Percentiles rank a stretch among this genome's conserved stretches.
phyloP scores from a whole-genome alignment of 2,797 vertebrate species.

The Tragopan temminckii region DNA sequence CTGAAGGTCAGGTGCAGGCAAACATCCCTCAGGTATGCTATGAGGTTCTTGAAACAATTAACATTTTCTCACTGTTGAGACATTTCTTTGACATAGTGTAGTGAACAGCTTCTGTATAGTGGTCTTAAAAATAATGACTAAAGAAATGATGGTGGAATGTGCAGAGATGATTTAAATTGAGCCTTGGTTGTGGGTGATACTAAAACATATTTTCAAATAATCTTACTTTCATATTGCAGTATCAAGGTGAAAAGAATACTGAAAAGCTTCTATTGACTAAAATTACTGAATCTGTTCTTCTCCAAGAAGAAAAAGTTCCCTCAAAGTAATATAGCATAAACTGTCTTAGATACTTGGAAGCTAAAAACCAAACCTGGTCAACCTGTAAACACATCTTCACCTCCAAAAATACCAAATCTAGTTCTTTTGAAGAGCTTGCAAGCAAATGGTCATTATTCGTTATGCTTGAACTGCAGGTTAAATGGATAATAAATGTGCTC shows the following conservation, averaged over 20 bases:
- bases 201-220: neutral
- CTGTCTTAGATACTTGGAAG: neutral
- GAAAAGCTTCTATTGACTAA: neutral
- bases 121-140: neutral
- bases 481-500: neutral
- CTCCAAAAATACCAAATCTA: neutral
- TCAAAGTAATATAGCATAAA: neutral
- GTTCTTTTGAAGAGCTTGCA: constrained; percentile 16
- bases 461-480: neutral
- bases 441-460: neutral
- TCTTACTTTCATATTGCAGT: neutral
- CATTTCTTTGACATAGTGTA: neutral
- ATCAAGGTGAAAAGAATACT: neutral
- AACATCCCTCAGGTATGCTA: neutral
- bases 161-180: neutral
- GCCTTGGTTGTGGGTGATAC: neutral
- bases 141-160: neutral
- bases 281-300: constrained; percentile 3
- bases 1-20: neutral
- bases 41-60: neutral
- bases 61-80: neutral
- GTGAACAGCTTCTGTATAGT: neutral
- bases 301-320: neutral
- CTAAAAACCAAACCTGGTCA: neutral
- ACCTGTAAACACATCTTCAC: neutral